Evolutionary conservation across 1,140 invertebrate species (phyloP).

Genomic region (Diorhabda elongata): DNA sequence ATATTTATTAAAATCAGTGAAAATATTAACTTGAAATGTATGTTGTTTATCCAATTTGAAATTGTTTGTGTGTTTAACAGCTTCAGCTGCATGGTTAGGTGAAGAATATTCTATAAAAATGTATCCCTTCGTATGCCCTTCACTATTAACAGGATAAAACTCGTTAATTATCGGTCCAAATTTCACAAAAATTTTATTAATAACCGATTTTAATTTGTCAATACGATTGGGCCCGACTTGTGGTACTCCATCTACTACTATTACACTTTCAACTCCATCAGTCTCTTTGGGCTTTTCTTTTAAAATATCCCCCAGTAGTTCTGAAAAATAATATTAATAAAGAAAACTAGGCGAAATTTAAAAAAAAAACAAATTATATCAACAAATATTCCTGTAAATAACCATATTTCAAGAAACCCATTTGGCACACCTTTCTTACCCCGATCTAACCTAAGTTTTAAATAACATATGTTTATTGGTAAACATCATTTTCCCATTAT

Average conservation of each 20-base stretch:
- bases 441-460: slow-evolving; percentile 13
- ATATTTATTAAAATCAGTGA: slow-evolving; percentile 90
- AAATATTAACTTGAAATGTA: slow-evolving; percentile 91
- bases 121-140: slow-evolving; percentile 88
- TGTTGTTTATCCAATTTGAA: slow-evolving; percentile 96
- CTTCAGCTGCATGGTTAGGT: slow-evolving; percentile 76
- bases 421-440: neutral
- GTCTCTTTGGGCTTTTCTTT: slow-evolving; percentile 86
- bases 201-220: slow-evolving; percentile 89
- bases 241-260: slow-evolving; percentile 95
- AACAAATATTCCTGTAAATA: too few relatives aligned
- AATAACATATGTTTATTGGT: neutral
- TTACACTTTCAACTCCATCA: slow-evolving; percentile 92
- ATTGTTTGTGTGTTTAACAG: slow-evolving; percentile 83
- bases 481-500: neutral
- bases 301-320: slow-evolving; percentile 82
- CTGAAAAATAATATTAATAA: slow-evolving; percentile 55
- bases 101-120: slow-evolving; percentile 90
- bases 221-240: slow-evolving; percentile 86
- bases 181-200: slow-evolving; percentile 88
- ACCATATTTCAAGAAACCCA: too few relatives aligned
- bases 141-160: slow-evolving; percentile 80
- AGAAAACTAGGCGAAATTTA: too few relatives aligned
- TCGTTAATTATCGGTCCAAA: slow-evolving; percentile 89
- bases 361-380: too few relatives aligned